These are phyloP conservation scores for Cricetomys ansorgei DNA, from an alignment of 2,113 vertebrate species.

Conservation along the genomic window DNA sequence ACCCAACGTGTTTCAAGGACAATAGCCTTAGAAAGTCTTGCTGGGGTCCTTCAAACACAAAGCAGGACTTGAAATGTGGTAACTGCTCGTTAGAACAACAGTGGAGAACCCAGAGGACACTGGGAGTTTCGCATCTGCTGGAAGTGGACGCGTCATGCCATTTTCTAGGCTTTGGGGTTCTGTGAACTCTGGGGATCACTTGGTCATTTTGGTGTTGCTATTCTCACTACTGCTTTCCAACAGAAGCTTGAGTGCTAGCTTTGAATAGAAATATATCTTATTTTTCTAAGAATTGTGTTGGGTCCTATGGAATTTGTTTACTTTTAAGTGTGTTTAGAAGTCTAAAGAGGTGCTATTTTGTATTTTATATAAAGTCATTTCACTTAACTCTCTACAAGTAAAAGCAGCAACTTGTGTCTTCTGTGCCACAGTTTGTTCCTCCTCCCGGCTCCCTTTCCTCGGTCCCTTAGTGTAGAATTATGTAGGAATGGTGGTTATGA, in stretches of 20 bases:
- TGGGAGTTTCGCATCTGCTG: not conserved
- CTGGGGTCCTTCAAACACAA: not conserved
- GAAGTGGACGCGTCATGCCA: not conserved
- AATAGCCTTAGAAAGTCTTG: not conserved
- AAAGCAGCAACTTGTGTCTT: not conserved
- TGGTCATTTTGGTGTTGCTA: not conserved
- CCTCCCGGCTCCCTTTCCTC: not conserved
- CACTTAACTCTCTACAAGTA: not conserved
- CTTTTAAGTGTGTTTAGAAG: not conserved
- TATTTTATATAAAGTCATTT: conserved; percentile 12
- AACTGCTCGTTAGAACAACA: not conserved
- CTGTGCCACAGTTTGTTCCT: not conserved
- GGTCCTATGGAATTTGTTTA: not conserved
- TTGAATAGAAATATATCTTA: not conserved
- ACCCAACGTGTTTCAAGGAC: not conserved
- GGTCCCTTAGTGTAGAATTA: not conserved
- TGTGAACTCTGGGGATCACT: not conserved
- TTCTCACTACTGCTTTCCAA: not conserved
- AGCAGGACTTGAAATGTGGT: not conserved
- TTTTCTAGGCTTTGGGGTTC: not conserved
- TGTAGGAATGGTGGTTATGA: not conserved
- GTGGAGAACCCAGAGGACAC: not conserved
- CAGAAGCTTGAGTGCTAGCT: not conserved
- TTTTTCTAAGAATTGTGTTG: not conserved
- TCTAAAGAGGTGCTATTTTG: conserved; percentile 14